Evolutionary conservation across 2,797 vertebrate species (phyloP), one percentile per base, ranked within the genome.

Genomic region (Cephalopachus bancanus): DNA sequence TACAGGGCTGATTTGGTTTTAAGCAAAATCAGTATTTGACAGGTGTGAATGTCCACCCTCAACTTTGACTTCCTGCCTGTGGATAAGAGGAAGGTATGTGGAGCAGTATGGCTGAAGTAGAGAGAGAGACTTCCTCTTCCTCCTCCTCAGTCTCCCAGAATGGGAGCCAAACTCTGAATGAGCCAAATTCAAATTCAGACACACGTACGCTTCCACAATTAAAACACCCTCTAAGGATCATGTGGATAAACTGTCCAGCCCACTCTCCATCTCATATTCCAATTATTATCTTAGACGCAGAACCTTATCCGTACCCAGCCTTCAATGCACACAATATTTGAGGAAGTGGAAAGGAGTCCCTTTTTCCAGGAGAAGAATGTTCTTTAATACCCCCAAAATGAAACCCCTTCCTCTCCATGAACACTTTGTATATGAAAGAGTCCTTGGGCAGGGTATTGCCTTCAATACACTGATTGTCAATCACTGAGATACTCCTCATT

Each of bases 401-500:
- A 96, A 93, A 92, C 26, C 67, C 71, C 76, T 93, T 97, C 87
- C 76, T 74, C 28, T 53, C 83, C 55, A 49, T 16, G 33, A 93
- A 89, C 44, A 71, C 30, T 81, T 60, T 9, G 60, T 80, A 28
- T 30, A n/a, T 10, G 60, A 90, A 62, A 79, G 24, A 90, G 26
- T 37, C 51, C 37, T 28, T 33, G 55, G 60, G 71, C 30, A 75
- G 57, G 49, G 89, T 19, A 72, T 16, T 71, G n/a, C 69, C 75
- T 94, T 86, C 72, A 24, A 22, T 7, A 26, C 6, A 0, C 20
- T 37, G 19, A 28, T n/a, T 83, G 17, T 33, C 69, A 53, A 80
- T 6, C 14, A 83, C 3, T 67, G 60, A 65, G 33, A 79, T 55
- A 49, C 14, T 83, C 71, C 62, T 94, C 51, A 60, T 65, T 83